phyloP scores from a whole-genome alignment of 2,888 invertebrate species.

The Caenorhabditis drosophilae region DNA sequence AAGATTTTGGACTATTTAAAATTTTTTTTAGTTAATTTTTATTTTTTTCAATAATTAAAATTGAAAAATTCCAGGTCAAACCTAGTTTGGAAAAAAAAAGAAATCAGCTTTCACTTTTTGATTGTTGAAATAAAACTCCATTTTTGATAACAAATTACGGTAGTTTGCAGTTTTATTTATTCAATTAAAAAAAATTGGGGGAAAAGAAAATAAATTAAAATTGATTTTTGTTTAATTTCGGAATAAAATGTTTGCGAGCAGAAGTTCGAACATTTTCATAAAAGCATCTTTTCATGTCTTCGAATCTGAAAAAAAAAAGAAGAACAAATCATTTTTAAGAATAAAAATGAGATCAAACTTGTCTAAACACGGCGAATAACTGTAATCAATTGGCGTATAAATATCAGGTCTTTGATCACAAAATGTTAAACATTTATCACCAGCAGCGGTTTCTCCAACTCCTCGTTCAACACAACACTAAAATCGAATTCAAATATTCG shows the following conservation, averaged over 20 bases:
- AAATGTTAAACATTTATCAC: conserved; percentile 57
- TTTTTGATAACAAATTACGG: too few relatives aligned
- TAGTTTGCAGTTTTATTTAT: too few relatives aligned
- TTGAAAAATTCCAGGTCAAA: too few relatives aligned
- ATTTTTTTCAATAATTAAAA: too few relatives aligned
- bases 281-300: conserved; percentile 63
- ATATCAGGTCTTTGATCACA: conserved; percentile 60
- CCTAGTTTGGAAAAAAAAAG: too few relatives aligned
- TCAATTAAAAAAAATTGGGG: too few relatives aligned
- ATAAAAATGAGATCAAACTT: conserved; percentile 22
- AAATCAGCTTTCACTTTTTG: too few relatives aligned
- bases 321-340: conserved; percentile 1
- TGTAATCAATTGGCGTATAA: conserved; percentile 58
- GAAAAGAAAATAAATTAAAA: conserved; percentile 1
- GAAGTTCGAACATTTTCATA: conserved; percentile 52
- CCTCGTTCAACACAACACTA: conserved; percentile 48
- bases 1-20: too few relatives aligned
- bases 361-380: conserved; percentile 55
- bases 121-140: too few relatives aligned
- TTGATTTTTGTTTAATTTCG: conserved; percentile 1
- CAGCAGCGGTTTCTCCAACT: conserved; percentile 55
- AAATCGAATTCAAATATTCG: too few relatives aligned
- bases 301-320: conserved; percentile 40
- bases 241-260: conserved; percentile 19
- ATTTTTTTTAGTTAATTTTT: too few relatives aligned